These are phyloP conservation scores for Metalampra italica DNA, from an alignment of 2,888 invertebrate genomes.

Conservation along the genomic window DNA sequence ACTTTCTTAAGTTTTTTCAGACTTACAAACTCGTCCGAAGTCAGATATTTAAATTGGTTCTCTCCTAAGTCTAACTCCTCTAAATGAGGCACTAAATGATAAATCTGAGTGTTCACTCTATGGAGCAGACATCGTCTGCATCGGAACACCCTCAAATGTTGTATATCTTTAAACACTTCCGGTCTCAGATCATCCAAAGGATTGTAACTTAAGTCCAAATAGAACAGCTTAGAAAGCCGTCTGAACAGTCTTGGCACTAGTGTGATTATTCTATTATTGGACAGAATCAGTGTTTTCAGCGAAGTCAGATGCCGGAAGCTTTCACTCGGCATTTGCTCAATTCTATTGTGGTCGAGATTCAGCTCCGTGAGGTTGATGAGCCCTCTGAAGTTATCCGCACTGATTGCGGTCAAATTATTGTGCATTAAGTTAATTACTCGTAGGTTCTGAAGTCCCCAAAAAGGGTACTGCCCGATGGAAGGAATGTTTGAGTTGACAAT, in stretches of 20 bases:
- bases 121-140: constrained; percentile 85
- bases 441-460: constrained; percentile 86
- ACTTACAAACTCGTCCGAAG: constrained; percentile 84
- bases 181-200: constrained; percentile 85
- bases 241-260: constrained; percentile 86
- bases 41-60: constrained; percentile 86
- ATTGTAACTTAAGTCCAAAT: constrained; percentile 87
- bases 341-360: constrained; percentile 85
- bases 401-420: constrained; percentile 85
- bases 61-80: constrained; percentile 87
- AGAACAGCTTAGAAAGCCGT: constrained; percentile 84
- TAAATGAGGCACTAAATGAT: constrained; percentile 85
- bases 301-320: constrained; percentile 86
- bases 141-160: constrained; percentile 83
- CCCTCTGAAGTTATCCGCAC: constrained; percentile 87
- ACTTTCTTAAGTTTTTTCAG: constrained; percentile 81
- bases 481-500: constrained; percentile 86
- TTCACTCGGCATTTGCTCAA: constrained; percentile 85
- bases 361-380: constrained; percentile 84
- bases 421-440: constrained; percentile 82
- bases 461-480: constrained; percentile 87
- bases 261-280: constrained; percentile 82
- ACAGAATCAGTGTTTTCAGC: constrained; percentile 81
- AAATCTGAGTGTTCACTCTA: constrained; percentile 88
- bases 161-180: constrained; percentile 87